Conservation (phyloP, 2,113 vertebrate species). For the Trichomycterus rosablanca region DNA sequence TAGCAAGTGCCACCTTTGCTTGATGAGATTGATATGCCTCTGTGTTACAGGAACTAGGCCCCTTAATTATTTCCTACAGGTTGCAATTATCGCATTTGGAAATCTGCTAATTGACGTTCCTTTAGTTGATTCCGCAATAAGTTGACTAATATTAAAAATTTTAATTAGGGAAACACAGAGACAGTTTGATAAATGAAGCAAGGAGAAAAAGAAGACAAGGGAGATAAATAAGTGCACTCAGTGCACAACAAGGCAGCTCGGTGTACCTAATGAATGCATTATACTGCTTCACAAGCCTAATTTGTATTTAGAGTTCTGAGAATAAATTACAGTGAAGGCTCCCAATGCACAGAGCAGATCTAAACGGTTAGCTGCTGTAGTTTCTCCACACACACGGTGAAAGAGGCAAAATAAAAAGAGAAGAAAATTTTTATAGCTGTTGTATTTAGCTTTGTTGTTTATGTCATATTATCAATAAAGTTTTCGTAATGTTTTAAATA, state of each 20-base stretch:
- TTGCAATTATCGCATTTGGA: slow-evolving; percentile 56
- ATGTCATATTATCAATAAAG: no score
- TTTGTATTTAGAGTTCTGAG: slow-evolving; percentile 57
- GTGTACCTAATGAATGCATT: slow-evolving; percentile 52
- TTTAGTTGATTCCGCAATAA: slow-evolving; percentile 50
- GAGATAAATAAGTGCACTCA: slow-evolving; percentile 38
- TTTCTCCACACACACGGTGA: slow-evolving; percentile 42
- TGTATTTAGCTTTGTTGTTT: no score
- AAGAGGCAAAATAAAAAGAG: no score
- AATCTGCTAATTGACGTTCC: slow-evolving; percentile 52
- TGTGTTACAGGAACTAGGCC: slow-evolving; percentile 38
- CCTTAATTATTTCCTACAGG: slow-evolving; percentile 58
- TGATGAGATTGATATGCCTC: no score
- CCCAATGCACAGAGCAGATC: slow-evolving; percentile 51
- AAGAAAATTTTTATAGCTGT: no score
- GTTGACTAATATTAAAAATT: slow-evolving; percentile 50
- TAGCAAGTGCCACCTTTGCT: no score
- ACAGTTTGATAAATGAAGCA: no score
- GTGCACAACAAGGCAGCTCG: slow-evolving; percentile 45
- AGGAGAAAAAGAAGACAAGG: slow-evolving; percentile 18
- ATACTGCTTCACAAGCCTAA: slow-evolving; percentile 55
- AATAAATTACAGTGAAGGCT: slow-evolving; percentile 50
- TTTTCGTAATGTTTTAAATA: no score
- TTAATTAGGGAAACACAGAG: slow-evolving; percentile 51
- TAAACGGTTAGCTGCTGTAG: slow-evolving; percentile 45